Conservation (phyloP, 2,113 vertebrate species). For the Pseudopodoces humilis region DNA sequence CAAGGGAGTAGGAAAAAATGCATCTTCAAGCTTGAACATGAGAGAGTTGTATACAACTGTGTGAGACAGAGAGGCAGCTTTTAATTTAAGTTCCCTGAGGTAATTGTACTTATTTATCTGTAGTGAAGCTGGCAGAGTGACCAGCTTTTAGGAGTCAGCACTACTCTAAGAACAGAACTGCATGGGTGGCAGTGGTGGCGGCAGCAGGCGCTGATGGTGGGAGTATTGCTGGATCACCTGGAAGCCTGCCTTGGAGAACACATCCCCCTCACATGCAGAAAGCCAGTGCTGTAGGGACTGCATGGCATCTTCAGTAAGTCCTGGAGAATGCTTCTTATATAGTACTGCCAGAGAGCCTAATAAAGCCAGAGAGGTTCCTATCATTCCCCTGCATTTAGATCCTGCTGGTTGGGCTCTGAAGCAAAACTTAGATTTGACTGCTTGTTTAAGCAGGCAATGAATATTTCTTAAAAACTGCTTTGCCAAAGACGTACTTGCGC, state of each 20-base stretch:
- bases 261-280: neutral
- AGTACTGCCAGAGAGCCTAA: neutral
- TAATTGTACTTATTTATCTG: conserved; percentile 32
- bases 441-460: neutral
- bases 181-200: rapidly evolving
- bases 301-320: neutral
- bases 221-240: neutral
- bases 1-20: neutral
- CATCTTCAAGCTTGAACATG: neutral
- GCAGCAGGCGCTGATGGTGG: neutral
- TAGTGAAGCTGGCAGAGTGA: neutral
- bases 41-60: neutral
- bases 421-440: neutral
- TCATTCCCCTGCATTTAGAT: neutral
- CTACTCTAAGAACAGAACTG: neutral
- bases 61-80: neutral
- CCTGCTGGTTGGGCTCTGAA: neutral
- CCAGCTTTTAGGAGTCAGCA: neutral
- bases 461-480: neutral
- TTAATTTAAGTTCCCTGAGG: conserved; percentile 27
- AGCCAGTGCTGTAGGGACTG: neutral
- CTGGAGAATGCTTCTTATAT: neutral
- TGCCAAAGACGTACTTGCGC: neutral
- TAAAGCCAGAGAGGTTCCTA: neutral
- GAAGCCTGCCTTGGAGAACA: neutral